These are phyloP conservation scores for Myotis findleyi DNA, from an alignment of 2,797 vertebrate species.

Conservation along the genomic window DNA sequence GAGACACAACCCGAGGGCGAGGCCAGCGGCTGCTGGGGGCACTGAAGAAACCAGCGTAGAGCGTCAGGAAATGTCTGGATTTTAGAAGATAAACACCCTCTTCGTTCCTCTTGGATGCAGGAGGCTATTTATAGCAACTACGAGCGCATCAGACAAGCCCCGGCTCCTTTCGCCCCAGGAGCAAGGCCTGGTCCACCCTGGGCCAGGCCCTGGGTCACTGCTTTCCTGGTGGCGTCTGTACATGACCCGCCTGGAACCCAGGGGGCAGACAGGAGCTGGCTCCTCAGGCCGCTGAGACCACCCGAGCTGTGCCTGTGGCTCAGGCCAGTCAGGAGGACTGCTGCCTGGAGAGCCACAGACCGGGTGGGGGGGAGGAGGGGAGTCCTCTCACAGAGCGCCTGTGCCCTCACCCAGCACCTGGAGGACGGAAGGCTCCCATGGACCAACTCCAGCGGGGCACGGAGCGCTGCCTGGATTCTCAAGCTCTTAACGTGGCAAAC, in stretches of 20 bases:
- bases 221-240: background rate
- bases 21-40: background rate
- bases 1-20: background rate
- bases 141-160: constrained; percentile 46
- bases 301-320: background rate
- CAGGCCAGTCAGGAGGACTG: background rate
- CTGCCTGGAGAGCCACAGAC: background rate
- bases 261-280: background rate
- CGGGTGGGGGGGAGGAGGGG: accelerated
- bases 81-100: constrained; percentile 39
- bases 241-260: background rate
- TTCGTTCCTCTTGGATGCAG: background rate
- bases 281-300: background rate
- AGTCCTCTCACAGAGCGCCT: background rate
- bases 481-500: background rate
- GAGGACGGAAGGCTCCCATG: background rate
- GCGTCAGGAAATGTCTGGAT: constrained; percentile 24
- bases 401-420: background rate
- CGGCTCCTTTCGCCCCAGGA: background rate
- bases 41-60: background rate
- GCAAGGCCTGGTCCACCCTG: background rate
- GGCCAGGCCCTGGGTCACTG: background rate
- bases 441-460: background rate
- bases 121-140: constrained; percentile 56
- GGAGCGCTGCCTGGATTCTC: background rate